Conservation (phyloP, 2,113 vertebrate genomes). For the Dinomys branickii region DNA sequence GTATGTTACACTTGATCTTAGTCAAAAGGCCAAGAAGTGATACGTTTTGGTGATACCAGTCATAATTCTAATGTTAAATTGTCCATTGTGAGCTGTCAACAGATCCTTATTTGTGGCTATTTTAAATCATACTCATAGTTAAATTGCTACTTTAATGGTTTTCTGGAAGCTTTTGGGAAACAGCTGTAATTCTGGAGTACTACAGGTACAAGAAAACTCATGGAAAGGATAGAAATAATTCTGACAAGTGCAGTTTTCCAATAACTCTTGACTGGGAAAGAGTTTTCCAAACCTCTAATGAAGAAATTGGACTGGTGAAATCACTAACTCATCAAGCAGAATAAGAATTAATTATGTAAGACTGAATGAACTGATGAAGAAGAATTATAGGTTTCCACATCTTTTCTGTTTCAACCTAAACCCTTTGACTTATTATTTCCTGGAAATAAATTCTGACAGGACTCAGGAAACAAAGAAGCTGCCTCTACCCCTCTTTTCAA, state of each 20-base stretch:
- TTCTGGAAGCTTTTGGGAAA: background rate
- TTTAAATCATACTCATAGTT: background rate
- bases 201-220: background rate
- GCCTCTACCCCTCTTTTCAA: background rate
- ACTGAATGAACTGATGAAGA: background rate
- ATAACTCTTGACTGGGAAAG: background rate
- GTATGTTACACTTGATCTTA: background rate
- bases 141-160: background rate
- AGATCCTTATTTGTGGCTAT: background rate
- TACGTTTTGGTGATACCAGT: background rate
- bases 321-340: background rate
- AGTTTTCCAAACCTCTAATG: background rate
- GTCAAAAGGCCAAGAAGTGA: background rate
- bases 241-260: too few relatives aligned
- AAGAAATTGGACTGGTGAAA: background rate
- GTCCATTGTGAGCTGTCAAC: background rate
- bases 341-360: background rate
- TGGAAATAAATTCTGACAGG: background rate
- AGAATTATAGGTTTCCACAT: background rate
- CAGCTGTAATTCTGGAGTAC: background rate
- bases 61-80: background rate
- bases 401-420: background rate
- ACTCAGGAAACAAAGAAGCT: background rate
- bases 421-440: background rate
- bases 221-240: background rate